Evolutionary conservation across 2,113 vertebrate species (phyloP), one percentile per base, ranked within the genome.

Genomic region (Phodopus roborovskii): DNA sequence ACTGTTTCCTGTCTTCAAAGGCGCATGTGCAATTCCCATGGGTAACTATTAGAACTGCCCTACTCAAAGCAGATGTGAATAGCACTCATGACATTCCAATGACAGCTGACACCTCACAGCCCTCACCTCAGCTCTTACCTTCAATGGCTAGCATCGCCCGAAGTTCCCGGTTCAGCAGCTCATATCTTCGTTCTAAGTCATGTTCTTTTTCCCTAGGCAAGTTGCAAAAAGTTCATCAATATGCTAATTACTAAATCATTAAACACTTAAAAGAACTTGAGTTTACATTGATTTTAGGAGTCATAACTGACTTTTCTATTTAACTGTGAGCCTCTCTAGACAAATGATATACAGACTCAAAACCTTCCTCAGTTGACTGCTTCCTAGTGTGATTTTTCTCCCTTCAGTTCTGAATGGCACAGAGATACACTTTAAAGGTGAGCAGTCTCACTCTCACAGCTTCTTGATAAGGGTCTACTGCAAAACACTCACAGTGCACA

Each of bases 201-300:
- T 99, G 99, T 98, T 99, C 99, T 98, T 99, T 99, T 99, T 99
- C 99, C 99, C 99, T 99, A 99, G 99, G 99, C 99, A 99, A 99
- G 99, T 99, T 98, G 98, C 97, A 99, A 99, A 84, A 99, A 99
- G 99, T 99, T 99, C 99, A 99, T 99, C 99, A 99, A 99, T 99
- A 99, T 99, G 99, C 99, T 99, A 99, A 99, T 99, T 99, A 99
- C 99, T 99, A 99, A 99, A 99, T 99, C 99, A 99, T 99, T 99
- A 99, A 99, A 99, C 99, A 98, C 99, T 99, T 99, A 99, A 99
- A 99, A 99, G 99, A 99, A 99, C 99, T 99, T 99, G 99, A 99
- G 99, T 98, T 99, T 99, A 98, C 98, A 99, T 99, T 97, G 99
- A 99, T 99, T 99, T 98, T 90, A 98, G 98, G 97, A 99, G 99